Conservation (phyloP, 1,140 invertebrate genomes). For the Periplaneta americana region DNA sequence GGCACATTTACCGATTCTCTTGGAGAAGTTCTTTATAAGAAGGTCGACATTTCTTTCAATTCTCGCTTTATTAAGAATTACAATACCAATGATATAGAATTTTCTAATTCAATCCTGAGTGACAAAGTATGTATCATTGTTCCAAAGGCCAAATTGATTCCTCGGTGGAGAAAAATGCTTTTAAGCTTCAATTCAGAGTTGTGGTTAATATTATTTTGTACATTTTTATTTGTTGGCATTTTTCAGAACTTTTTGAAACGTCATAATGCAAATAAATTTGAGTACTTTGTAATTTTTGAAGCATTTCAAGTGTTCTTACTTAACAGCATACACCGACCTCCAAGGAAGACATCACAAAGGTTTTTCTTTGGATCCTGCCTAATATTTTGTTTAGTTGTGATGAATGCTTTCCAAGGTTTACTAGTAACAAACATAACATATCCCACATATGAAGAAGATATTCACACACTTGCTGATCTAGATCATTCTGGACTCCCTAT, state of each 20-base stretch:
- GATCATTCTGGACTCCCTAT: conserved; percentile 33
- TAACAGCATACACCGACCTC: not conserved
- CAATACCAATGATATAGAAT: conserved; percentile 28
- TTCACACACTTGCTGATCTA: conserved; percentile 33
- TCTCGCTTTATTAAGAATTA: conserved; percentile 36
- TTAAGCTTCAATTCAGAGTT: conserved; percentile 28
- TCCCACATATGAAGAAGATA: conserved; percentile 34
- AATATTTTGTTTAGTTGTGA: conserved; percentile 32
- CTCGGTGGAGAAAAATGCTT: conserved; percentile 37
- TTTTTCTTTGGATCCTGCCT: conserved; percentile 31
- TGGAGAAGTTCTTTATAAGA: conserved; percentile 31
- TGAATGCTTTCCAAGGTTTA: conserved; percentile 29
- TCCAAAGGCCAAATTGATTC: conserved; percentile 35
- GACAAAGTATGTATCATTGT: conserved; percentile 38
- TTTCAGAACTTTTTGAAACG: not conserved
- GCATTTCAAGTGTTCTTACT: not conserved
- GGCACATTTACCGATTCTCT: conserved; percentile 35
- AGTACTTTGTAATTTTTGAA: not conserved
- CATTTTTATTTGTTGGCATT: conserved; percentile 25
- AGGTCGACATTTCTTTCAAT: conserved; percentile 35
- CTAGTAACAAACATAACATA: conserved; percentile 32
- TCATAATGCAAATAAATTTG: not conserved
- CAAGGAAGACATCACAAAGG: conserved; percentile 21
- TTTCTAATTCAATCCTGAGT: conserved; percentile 29
- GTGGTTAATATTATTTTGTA: conserved; percentile 21